phyloP scores from a whole-genome alignment of 2,888 invertebrate species.

The Chymomyza procnemis region DNA sequence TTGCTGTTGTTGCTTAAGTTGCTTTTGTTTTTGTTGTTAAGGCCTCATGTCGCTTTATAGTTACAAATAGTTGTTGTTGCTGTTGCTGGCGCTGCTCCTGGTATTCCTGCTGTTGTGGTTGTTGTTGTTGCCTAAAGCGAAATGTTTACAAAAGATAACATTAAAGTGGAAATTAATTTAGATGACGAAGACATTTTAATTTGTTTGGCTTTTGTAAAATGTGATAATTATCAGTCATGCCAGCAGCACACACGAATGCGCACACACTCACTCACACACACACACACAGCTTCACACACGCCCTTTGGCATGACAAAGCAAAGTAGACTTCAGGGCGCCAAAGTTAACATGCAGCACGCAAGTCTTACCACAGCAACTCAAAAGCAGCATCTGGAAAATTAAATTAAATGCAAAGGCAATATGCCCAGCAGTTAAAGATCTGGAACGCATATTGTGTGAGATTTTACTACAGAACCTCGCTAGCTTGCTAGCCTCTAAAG shows the following conservation, averaged over 20 bases:
- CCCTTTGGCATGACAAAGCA: not conserved
- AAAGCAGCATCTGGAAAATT: not conserved
- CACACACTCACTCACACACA: constrained; percentile 16
- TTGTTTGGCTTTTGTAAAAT: constrained; percentile 8
- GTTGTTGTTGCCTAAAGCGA: constrained; percentile 25
- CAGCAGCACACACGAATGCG: constrained; percentile 7
- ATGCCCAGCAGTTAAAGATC: no score
- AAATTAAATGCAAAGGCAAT: no score
- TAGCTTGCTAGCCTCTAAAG: no score
- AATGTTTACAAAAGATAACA: constrained; percentile 39
- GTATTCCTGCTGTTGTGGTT: not conserved
- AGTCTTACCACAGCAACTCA: no score
- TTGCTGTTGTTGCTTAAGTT: constrained; percentile 28
- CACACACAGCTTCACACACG: constrained; percentile 4
- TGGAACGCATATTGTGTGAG: no score
- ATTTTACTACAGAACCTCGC: no score
- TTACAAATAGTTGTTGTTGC: constrained; percentile 50
- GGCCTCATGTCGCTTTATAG: constrained; percentile 66
- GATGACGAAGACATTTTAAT: constrained; percentile 29
- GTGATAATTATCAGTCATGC: constrained; percentile 22
- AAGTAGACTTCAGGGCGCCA: not conserved
- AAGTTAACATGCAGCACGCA: not conserved
- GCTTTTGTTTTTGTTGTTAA: constrained; percentile 54
- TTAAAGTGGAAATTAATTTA: constrained; percentile 50
- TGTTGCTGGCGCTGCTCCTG: not conserved